Evolutionary conservation across 2,797 vertebrate species (phyloP).

Genomic region (Intellagama lesueurii): DNA sequence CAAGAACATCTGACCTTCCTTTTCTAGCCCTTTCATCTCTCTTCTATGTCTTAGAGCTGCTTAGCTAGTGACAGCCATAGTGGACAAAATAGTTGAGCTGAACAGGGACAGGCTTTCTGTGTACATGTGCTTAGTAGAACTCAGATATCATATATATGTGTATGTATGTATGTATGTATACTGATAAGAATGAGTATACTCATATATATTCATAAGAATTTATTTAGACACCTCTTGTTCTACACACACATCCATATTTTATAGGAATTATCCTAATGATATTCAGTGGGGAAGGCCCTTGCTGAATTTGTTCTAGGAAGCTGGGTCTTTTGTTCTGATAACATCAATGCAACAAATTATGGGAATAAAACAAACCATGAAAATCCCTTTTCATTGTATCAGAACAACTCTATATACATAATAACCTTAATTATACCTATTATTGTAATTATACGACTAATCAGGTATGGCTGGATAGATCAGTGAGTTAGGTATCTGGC

Average conservation of each 20-base stretch:
- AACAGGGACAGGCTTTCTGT: slow-evolving; percentile 33
- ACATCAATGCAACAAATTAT: slow-evolving; percentile 60
- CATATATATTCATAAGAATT: neutral
- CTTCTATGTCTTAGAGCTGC: neutral
- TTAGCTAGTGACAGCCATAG: neutral
- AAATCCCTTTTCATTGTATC: slow-evolving; percentile 60
- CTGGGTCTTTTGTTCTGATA: slow-evolving; percentile 57
- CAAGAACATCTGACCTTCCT: neutral
- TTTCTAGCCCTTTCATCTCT: neutral
- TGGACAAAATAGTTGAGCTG: slow-evolving; percentile 32
- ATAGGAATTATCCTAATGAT: slow-evolving; percentile 65
- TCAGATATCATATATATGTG: slow-evolving; percentile 56
- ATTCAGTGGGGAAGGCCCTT: slow-evolving; percentile 63
- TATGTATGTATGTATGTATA: too few species aligned
- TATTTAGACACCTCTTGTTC: slow-evolving; percentile 29
- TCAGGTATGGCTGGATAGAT: slow-evolving; percentile 13
- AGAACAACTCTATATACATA: slow-evolving; percentile 74
- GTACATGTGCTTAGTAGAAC: slow-evolving; percentile 53
- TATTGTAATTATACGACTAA: slow-evolving; percentile 63
- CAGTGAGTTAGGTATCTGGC: too few species aligned
- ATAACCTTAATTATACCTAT: slow-evolving; percentile 58
- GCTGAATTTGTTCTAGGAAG: slow-evolving; percentile 7
- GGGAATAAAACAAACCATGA: slow-evolving; percentile 54
- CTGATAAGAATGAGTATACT: neutral
- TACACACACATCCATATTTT: slow-evolving; percentile 53